A percentile compares a stretch with the other conserved stretches of the same genome.
Evolutionary conservation across 2,888 invertebrate genomes (phyloP).

Genomic region (Drosophila monieri): DNA sequence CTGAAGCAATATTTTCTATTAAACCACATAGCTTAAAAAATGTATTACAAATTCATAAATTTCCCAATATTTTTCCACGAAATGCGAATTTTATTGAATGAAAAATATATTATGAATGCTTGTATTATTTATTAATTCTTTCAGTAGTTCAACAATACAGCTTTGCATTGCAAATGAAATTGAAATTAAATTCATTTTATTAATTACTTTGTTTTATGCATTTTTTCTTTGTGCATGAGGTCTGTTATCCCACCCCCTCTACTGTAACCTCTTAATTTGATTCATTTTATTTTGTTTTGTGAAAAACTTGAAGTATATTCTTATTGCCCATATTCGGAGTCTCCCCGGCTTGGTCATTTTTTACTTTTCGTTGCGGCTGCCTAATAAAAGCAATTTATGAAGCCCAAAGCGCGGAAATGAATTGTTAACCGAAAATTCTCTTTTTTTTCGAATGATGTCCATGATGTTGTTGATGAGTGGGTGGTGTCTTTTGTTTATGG

Average conservation of each 20-base stretch:
- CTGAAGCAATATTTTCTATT: neutral
- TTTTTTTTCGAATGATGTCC: slow-evolving; percentile 14
- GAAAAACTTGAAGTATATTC: slow-evolving; percentile 76
- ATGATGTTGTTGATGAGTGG: slow-evolving; percentile 55
- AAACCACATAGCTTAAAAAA: neutral
- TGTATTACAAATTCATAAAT: neutral
- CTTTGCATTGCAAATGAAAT: neutral
- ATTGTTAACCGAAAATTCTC: slow-evolving; percentile 65
- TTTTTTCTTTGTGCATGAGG: slow-evolving; percentile 9
- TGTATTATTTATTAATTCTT: slow-evolving; percentile 3
- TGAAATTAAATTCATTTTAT: neutral
- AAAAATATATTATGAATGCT: neutral
- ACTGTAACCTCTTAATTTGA: slow-evolving; percentile 66
- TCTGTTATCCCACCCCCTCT: neutral
- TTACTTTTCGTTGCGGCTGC: slow-evolving; percentile 54
- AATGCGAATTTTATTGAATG: neutral
- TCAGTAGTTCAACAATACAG: slow-evolving; percentile 1
- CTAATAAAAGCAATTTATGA: slow-evolving; percentile 79
- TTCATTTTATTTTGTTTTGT: slow-evolving; percentile 79
- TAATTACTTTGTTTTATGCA: neutral
- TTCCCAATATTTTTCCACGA: neutral
- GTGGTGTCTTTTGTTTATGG: slow-evolving; percentile 70
- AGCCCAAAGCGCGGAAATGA: slow-evolving; percentile 79
- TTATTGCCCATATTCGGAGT: slow-evolving; percentile 61
- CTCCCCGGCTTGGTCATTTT: slow-evolving; percentile 19